Evolutionary conservation across 2,113 vertebrate genomes (phyloP), one percentile per base, ranked within the genome.

Genomic region (Scomber colias): DNA sequence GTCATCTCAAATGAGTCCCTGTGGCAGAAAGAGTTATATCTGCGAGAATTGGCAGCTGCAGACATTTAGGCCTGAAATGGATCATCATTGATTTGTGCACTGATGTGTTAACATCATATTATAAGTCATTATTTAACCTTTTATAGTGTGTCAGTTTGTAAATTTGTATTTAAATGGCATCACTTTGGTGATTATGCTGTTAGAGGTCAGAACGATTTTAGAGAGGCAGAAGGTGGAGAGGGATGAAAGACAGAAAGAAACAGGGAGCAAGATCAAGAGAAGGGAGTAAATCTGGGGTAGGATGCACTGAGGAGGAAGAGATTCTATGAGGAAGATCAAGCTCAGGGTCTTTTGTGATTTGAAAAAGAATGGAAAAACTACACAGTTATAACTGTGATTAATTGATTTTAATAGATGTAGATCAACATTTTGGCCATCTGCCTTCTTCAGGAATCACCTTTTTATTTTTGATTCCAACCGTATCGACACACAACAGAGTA

Each of bases 151-250:
- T 24, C 57, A 35, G 64, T 75, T 87, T 0, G 61, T 15, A 72
- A 53, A 89, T 79, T 74, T 71, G 67, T 76, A 31, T 84, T 81
- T 86, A 77, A 90, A 86, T 85, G 61, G 70, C 45, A 81, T 65
- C 40, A 40, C 81, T 86, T 84, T 83, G 71, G 75, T 86, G 69
- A 87, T 80, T 77, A 60, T 45, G 40, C 55, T 69, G 54, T 61
- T 50, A 82, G 88, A 92, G 87, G 85, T 89, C 80, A 83, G 51
- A 71, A 49, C 63, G 72, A 80, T 81, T 62, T 77, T 49, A 83
- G 48, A 31, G 54, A 72, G 40, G 35, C 30, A 30, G 60, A 75
- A 27, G 49, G 45, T 0, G 11, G 44, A 69, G 62, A 5, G 50
- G 31, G 62, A 5, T 46, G 31, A 35, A 19, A 3, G 9, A 24